Base-by-base conservation (phyloP, 2,797 vertebrate genomes). In the Phalanger gymnotis region DNA sequence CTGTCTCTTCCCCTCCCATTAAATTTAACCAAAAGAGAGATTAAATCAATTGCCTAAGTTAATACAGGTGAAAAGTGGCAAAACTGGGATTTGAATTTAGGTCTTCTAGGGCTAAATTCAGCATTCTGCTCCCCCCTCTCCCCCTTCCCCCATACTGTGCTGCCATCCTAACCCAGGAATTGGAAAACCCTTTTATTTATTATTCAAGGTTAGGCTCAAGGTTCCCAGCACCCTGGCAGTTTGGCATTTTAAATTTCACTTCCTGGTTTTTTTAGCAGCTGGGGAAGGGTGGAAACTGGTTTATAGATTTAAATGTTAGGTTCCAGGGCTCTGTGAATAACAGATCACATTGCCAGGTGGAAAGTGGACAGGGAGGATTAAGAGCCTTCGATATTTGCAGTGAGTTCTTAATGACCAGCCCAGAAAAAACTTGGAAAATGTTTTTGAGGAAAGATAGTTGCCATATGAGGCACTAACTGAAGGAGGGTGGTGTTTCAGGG, bases 171-270 rank as follows among this genome's bases (percentile, higher is more conserved):
- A 94, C 91, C 54, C 54, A 34, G 96, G 96, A 95, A 91, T 95
- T 89, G 92, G 81, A 92, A 95, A 94, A 40, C 16, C 53, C 93
- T 61, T 87, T 87, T 28, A 27, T 87, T 95, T 27, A 12, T 95
- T 73, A 40, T 53, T 95, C 93, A 95, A 96, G 91, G 93, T 95
- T 94, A 87, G 96, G 96, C 57, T 87, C 94, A 96, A 93, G 90
- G 92, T 89, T 91, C 92, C 94, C 52, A 12, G 61, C 54, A 40
- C 90, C 81, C 90, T 95, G 90, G 55, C 81, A 94, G 90, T 96
- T 95, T 96, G 96, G 92, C 94, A 51, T 94, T 96, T 93, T 53
- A 54, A 19, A 22, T 96, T 96, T 93, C 27, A 25, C 92, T 97
- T 98, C 95, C 95, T 96, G 96, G 52, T 97, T 81, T 92, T 81